Percentiles rank a stretch among this genome's conserved stretches.
Conservation (phyloP, 2,113 vertebrate genomes). For the Salvelinus fontinalis region DNA sequence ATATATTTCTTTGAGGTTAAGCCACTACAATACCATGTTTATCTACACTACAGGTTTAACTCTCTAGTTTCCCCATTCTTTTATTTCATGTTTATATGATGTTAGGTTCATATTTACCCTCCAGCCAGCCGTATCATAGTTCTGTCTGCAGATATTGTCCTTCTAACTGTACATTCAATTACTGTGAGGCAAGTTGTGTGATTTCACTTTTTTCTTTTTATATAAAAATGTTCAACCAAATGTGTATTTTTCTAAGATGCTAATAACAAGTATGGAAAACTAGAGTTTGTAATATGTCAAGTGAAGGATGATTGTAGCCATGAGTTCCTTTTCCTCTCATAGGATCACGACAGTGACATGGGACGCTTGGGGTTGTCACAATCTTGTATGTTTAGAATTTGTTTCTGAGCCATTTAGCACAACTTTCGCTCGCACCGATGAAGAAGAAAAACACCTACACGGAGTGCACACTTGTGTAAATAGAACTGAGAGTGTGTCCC, state of each 20-base stretch:
- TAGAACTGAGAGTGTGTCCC: slow-evolving; percentile 3
- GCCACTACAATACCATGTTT: slow-evolving; percentile 9
- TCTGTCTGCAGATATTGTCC: slow-evolving; percentile 40
- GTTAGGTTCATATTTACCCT: background rate
- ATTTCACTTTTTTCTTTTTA: slow-evolving; percentile 53
- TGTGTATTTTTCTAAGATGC: background rate
- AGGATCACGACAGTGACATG: background rate
- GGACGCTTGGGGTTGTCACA: background rate
- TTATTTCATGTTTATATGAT: background rate
- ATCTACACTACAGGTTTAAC: background rate
- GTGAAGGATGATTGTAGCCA: no score
- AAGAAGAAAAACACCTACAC: slow-evolving; percentile 24
- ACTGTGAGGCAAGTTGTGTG: slow-evolving; percentile 38
- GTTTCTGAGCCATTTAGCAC: slow-evolving; percentile 28
- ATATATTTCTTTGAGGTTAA: background rate
- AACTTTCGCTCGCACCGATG: slow-evolving; percentile 14
- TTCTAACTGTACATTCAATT: slow-evolving; percentile 55
- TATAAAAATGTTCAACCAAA: slow-evolving; percentile 51
- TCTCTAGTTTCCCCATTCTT: background rate
- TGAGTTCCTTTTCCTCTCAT: background rate
- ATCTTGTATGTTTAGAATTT: slow-evolving; percentile 27
- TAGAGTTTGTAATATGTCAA: no score
- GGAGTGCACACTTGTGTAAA: slow-evolving; percentile 36
- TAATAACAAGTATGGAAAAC: background rate
- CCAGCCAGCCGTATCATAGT: slow-evolving; percentile 1